Evolutionary conservation across 1,140 invertebrate genomes (phyloP).

Genomic region (Drosophila tristis): DNA sequence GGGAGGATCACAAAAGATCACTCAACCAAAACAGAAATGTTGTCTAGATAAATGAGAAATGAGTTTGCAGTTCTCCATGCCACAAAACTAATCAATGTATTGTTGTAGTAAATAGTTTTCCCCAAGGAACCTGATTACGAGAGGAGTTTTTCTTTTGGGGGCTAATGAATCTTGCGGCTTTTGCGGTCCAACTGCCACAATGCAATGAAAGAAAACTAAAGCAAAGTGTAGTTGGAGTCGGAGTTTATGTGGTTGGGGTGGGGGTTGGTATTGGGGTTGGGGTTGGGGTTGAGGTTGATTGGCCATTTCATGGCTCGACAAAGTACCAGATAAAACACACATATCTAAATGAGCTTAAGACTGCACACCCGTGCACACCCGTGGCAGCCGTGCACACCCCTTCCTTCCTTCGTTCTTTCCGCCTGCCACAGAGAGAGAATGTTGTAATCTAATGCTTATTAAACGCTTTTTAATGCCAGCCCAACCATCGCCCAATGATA

Average conservation of each 20-base stretch:
- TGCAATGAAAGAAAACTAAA: conserved; percentile 20
- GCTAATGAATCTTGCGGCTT: conserved; percentile 25
- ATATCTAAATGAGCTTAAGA: conserved; percentile 49
- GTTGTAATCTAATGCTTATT: conserved; percentile 83
- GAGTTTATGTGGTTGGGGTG: conserved; percentile 1
- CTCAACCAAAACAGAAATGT: conserved; percentile 24
- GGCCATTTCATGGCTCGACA: conserved; percentile 38
- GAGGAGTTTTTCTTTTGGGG: conserved; percentile 12
- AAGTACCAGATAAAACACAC: conserved; percentile 45
- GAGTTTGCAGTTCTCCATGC: conserved; percentile 26
- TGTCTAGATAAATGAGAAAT: conserved; percentile 42
- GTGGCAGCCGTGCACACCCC: conserved; percentile 5
- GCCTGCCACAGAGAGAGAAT: conserved; percentile 16
- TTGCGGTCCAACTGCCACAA: conserved; percentile 23
- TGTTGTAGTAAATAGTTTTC: conserved; percentile 24
- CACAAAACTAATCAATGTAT: conserved; percentile 38
- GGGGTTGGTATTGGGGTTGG: background rate
- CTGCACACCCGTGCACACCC: conserved; percentile 16
- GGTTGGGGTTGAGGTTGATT: conserved; percentile 8
- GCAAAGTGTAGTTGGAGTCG: conserved; percentile 21
- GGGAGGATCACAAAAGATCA: conserved; percentile 45
- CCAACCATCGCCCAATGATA: conserved; percentile 42
- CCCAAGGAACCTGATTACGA: conserved; percentile 33
- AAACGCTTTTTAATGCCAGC: conserved; percentile 77
- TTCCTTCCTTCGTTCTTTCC: background rate